Evolutionary conservation across 2,797 vertebrate genomes (phyloP).

Genomic region (Crax fasciolata): DNA sequence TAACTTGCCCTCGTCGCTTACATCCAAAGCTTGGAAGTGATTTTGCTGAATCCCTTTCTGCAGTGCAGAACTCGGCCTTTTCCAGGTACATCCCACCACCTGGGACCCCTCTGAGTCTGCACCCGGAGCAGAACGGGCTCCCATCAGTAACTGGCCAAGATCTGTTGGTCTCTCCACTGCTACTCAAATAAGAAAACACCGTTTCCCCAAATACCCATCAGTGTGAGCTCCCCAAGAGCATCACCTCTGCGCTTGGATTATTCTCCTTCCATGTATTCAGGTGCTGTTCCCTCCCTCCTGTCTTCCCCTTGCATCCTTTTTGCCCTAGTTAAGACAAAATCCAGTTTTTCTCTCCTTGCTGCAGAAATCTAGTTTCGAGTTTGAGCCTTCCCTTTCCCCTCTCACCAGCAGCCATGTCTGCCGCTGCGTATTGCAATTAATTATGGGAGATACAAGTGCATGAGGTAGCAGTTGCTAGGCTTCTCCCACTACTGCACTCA

Average conservation of each 20-base stretch:
- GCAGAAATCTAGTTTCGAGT: not conserved
- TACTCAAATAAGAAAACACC: not conserved
- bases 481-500: not conserved
- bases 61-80: not conserved
- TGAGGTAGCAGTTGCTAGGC: not conserved
- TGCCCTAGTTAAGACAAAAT: not conserved
- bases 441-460: too few species aligned
- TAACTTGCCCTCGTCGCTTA: not conserved
- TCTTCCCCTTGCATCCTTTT: not conserved
- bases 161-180: not conserved
- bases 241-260: not conserved
- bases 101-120: rapidly evolving
- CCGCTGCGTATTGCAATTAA: rapidly evolving
- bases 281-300: not conserved
- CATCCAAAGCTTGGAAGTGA: not conserved
- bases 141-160: rapidly evolving
- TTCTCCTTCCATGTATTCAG: not conserved
- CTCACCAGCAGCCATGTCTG: not conserved
- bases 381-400: not conserved
- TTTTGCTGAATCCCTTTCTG: not conserved
- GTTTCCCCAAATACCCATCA: not conserved
- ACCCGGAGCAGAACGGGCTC: not conserved
- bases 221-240: not conserved
- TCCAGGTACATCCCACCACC: rapidly evolving
- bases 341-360: not conserved